Evolutionary conservation across 2,113 vertebrate species (phyloP), one percentile per base, ranked within the genome.

Genomic region (Anser cygnoides): DNA sequence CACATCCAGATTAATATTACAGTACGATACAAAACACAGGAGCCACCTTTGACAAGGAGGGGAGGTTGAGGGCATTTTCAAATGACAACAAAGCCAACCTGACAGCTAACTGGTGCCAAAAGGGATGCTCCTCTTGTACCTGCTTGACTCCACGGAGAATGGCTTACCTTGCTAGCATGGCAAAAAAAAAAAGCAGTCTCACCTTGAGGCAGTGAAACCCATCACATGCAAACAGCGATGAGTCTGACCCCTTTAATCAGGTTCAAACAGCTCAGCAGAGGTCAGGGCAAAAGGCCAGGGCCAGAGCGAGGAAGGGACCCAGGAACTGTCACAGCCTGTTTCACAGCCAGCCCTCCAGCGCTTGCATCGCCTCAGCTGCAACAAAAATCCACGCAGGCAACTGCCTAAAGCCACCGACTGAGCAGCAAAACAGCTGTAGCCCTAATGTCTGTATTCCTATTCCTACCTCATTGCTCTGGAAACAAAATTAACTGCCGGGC

Each of bases 391-490:
- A 72, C 22, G 0, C 16, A 72, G 43, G 35, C 35, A 54, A 18
- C 9, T 49, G 20, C 19, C 72, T 44, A 8, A 89, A 83, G 26
- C 28, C 84, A 76, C 25, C 33, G 20, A 13, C 13, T 62, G 35
- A 18, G 63, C 10, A 89, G 59, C 18, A 70, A 31, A 77, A 46
- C 35, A 89, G 58, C 13, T 37, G 17, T 0, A 65, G 59, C 26
- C 6, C 26, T 46, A 33, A 41, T 3, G 2, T 29, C 50, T 54
- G 14, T 9, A 50, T 58, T n/a, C 62, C 65, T 37, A 6, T 28
- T 57, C 3, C 72, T 1, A n/a, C 20, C 58, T 85, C 68, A 41
- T 0, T 0, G 49, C 39, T 62, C 73, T 66, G 22, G 59, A 91
- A 90, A 71, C 41, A 58, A 23, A 80, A 73, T 39, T 41, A 83